Conservation (phyloP, 2,888 invertebrate genomes). For the Apodemia duryi region DNA sequence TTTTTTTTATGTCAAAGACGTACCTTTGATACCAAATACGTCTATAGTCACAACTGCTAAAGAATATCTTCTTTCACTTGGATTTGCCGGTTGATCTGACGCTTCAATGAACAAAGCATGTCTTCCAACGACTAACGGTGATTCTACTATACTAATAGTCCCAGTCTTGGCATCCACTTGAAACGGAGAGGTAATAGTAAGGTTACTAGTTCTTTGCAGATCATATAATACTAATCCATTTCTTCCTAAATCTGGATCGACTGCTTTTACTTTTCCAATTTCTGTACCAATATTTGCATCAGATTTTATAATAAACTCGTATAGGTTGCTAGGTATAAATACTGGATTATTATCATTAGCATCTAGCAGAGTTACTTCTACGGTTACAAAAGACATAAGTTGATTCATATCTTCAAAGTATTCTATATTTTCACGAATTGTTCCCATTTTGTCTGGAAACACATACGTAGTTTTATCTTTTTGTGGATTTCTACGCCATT, state of each 20-base stretch:
- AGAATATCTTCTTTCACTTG: slow-evolving; percentile 89
- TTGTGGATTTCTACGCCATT: slow-evolving; percentile 55
- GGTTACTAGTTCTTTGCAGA: slow-evolving; percentile 83
- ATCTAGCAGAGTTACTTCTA: slow-evolving; percentile 90
- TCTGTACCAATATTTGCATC: slow-evolving; percentile 84
- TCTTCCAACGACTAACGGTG: slow-evolving; percentile 83
- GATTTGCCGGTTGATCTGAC: slow-evolving; percentile 89
- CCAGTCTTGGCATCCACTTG: slow-evolving; percentile 86
- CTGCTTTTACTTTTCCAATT: slow-evolving; percentile 88
- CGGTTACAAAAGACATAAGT: slow-evolving; percentile 81
- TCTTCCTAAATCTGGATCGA: slow-evolving; percentile 88
- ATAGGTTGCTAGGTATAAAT: slow-evolving; percentile 90
- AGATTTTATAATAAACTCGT: slow-evolving; percentile 86
- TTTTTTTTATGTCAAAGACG: slow-evolving; percentile 3
- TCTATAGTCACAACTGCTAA: slow-evolving; percentile 92
- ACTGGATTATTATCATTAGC: slow-evolving; percentile 95
- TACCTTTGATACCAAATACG: slow-evolving; percentile 79
- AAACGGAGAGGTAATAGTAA: slow-evolving; percentile 83
- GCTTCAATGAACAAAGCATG: slow-evolving; percentile 92
- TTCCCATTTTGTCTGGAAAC: slow-evolving; percentile 65
- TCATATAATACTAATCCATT: slow-evolving; percentile 87
- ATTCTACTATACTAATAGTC: slow-evolving; percentile 82
- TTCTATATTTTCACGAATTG: slow-evolving; percentile 63
- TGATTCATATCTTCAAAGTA: slow-evolving; percentile 59
- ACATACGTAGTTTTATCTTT: slow-evolving; percentile 69